Conservation (phyloP, 2,113 vertebrate genomes). For the Strix uralensis region DNA sequence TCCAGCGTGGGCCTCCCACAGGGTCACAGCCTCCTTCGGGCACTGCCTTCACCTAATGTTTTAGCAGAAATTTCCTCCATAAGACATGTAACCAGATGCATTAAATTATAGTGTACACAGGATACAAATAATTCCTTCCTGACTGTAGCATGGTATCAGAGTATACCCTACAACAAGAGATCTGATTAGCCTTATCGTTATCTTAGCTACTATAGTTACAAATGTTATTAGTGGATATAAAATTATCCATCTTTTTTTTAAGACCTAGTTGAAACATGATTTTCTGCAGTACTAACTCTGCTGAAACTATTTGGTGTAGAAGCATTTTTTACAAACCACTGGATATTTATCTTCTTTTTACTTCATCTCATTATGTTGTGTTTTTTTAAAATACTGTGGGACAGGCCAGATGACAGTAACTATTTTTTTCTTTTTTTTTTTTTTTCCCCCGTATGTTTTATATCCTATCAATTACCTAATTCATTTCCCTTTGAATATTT, state of each 20-base stretch:
- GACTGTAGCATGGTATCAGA: not conserved
- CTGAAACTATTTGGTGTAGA: not conserved
- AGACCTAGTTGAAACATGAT: not conserved
- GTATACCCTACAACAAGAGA: not conserved
- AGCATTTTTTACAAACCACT: not conserved
- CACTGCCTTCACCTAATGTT: not conserved
- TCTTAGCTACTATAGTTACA: not conserved
- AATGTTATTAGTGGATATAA: slow-evolving; percentile 16
- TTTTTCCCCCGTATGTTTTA: not conserved
- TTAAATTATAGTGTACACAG: not conserved
- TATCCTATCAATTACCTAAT: not conserved
- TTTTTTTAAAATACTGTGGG: not conserved
- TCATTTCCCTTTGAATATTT: not conserved
- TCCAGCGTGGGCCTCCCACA: too few relatives aligned
- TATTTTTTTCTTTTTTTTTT: not conserved
- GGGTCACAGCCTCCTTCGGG: too few relatives aligned
- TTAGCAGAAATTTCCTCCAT: not conserved
- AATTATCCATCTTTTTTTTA: not conserved
- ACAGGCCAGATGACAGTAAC: not conserved
- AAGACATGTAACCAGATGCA: not conserved
- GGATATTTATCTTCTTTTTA: not conserved
- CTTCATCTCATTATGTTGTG: not conserved
- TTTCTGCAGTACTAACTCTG: not conserved
- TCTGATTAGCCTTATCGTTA: not conserved
- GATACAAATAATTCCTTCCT: slow-evolving; percentile 6